phyloP scores from a whole-genome alignment of 2,113 vertebrate species.

The Pachypanchax playfairii region DNA sequence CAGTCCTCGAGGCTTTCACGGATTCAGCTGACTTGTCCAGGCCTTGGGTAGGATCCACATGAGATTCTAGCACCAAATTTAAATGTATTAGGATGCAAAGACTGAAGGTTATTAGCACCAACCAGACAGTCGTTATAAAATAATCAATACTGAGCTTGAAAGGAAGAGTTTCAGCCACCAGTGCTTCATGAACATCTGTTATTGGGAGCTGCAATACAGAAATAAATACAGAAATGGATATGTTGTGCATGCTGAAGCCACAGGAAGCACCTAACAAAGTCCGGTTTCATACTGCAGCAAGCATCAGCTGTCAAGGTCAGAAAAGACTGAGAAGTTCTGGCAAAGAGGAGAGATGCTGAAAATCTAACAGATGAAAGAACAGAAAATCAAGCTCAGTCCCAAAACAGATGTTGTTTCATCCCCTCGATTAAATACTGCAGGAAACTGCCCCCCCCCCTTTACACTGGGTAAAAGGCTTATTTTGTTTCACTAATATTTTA shows the following conservation, averaged over 20 bases:
- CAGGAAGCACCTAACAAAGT: conserved; percentile 33
- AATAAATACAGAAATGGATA: conserved; percentile 20
- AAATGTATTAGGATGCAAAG: no score
- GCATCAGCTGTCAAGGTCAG: conserved; percentile 63
- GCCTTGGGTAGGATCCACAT: no score
- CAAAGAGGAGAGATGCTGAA: no score
- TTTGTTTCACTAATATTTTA: not conserved
- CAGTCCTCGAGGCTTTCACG: conserved; percentile 42
- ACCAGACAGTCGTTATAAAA: no score
- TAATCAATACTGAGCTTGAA: conserved; percentile 50
- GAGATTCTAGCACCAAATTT: no score
- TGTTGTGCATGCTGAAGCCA: conserved; percentile 17
- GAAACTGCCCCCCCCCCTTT: conserved; percentile 1
- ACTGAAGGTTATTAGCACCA: no score
- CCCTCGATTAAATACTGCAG: conserved; percentile 39
- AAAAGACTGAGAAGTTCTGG: not conserved
- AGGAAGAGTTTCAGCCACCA: no score
- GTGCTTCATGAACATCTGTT: conserved; percentile 27
- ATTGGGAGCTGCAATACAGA: not conserved
- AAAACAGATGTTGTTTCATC: not conserved
- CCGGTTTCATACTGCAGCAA: conserved; percentile 38
- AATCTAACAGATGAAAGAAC: no score
- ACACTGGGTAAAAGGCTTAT: conserved; percentile 60
- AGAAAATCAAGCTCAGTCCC: no score
- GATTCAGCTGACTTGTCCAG: no score